phyloP scores from a whole-genome alignment of 2,888 invertebrate species.

The Sceliomorpha sp. region DNA sequence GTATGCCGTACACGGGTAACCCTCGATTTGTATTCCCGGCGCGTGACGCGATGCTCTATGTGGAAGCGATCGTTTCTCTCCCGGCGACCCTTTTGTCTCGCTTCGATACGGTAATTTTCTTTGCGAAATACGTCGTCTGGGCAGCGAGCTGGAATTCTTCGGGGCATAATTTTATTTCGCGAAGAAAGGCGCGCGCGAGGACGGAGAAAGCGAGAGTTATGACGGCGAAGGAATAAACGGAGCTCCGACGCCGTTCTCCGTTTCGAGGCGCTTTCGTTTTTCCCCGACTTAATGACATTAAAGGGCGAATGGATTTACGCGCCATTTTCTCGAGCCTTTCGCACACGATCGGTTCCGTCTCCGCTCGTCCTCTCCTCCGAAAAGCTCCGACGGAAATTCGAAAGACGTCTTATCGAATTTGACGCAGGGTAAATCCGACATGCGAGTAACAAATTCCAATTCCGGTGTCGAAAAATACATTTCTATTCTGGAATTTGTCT shows the following conservation, averaged over 20 bases:
- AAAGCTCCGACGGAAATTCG: conserved; percentile 21
- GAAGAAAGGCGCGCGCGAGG: conserved; percentile 32
- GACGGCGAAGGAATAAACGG: conserved; percentile 51
- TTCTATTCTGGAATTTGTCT: no score
- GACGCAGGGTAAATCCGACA: no score
- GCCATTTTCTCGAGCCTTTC: conserved; percentile 49
- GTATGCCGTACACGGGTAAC: conserved; percentile 63
- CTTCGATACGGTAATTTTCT: conserved; percentile 61
- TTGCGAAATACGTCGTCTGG: conserved; percentile 40
- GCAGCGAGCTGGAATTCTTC: conserved; percentile 43
- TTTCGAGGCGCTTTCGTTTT: conserved; percentile 62
- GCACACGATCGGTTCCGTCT: no score
- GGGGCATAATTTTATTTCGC: conserved; percentile 69
- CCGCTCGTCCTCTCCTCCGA: no score
- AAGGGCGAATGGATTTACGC: conserved; percentile 63
- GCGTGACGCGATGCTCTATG: conserved; percentile 66
- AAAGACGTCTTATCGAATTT: conserved; percentile 15
- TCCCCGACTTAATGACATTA: conserved; percentile 50
- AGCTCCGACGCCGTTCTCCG: conserved; percentile 41
- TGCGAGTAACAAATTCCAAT: conserved; percentile 17
- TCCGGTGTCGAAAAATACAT: conserved; percentile 25
- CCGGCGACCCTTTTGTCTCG: conserved; percentile 61
- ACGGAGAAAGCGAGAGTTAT: conserved; percentile 47
- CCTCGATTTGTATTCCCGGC: conserved; percentile 73
- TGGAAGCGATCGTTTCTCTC: conserved; percentile 66